Evolutionary conservation across 2,888 invertebrate species (phyloP).

Genomic region (Mactromeris polynyma): DNA sequence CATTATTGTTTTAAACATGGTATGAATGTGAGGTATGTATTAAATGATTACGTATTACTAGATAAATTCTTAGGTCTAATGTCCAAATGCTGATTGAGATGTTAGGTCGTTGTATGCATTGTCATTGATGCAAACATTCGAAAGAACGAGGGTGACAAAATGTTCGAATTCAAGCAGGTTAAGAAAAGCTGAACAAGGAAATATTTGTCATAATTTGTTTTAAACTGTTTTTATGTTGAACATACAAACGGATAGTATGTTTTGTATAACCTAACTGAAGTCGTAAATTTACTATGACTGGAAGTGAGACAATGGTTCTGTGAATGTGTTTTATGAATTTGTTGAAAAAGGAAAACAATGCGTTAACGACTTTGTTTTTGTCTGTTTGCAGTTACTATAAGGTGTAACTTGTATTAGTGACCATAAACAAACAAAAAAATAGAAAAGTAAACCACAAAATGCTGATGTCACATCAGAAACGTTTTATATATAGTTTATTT

Average conservation of each 20-base stretch:
- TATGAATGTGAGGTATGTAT: not conserved
- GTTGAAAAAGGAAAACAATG: conserved; percentile 23
- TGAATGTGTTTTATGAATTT: conserved; percentile 20
- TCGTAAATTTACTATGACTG: not conserved
- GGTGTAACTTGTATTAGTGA: not conserved
- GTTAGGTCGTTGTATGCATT: not conserved
- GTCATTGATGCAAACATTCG: not conserved
- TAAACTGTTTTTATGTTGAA: not conserved
- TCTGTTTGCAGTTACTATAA: not conserved
- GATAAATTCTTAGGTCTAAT: not conserved
- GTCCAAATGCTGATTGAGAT: not conserved
- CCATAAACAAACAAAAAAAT: too few species aligned
- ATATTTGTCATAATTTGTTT: not conserved
- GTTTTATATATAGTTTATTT: not conserved
- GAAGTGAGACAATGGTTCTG: not conserved
- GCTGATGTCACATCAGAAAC: too few species aligned
- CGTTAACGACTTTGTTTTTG: not conserved
- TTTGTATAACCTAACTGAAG: not conserved
- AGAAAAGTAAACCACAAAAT: too few species aligned
- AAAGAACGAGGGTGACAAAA: not conserved
- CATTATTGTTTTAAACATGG: too few species aligned
- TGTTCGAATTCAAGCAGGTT: not conserved
- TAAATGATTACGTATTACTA: too few species aligned
- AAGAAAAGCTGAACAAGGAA: too few species aligned
- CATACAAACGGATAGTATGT: not conserved